Conservation (phyloP, 37 sponge, comb jelly and placozoan species). For the Hormiphora californensis region DNA sequence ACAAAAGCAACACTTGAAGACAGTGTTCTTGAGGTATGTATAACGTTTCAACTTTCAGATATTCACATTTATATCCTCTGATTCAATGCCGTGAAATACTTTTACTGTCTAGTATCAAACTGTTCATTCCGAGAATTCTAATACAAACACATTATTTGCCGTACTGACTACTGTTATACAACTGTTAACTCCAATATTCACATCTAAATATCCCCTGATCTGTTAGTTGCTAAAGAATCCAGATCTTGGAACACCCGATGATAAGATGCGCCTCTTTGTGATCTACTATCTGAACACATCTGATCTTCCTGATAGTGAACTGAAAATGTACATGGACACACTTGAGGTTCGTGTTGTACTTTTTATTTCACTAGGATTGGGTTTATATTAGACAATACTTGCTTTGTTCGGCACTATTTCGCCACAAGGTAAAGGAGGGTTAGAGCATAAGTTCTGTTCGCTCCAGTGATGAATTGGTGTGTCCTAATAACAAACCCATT, state of each 20-base stretch:
- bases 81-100: too few relatives aligned
- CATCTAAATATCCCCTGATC: too few relatives aligned
- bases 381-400: too few relatives aligned
- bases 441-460: too few relatives aligned
- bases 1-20: constrained; percentile 72
- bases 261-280: constrained; percentile 87
- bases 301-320: constrained; percentile 26
- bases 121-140: too few relatives aligned
- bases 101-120: too few relatives aligned
- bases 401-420: too few relatives aligned
- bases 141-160: too few relatives aligned
- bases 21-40: constrained; percentile 26
- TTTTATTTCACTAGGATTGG: too few relatives aligned
- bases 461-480: too few relatives aligned
- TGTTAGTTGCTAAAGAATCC: constrained; percentile 9
- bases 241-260: constrained; percentile 72
- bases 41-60: background rate
- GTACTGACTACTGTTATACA: background rate
- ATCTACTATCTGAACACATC: constrained; percentile 75
- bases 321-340: constrained; percentile 3
- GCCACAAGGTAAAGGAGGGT: too few relatives aligned
- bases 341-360: background rate
- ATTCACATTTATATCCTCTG: background rate
- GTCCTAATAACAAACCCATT: too few relatives aligned
- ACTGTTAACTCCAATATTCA: background rate